phyloP scores from a whole-genome alignment of 2,113 vertebrate species.

The Bucco capensis region DNA sequence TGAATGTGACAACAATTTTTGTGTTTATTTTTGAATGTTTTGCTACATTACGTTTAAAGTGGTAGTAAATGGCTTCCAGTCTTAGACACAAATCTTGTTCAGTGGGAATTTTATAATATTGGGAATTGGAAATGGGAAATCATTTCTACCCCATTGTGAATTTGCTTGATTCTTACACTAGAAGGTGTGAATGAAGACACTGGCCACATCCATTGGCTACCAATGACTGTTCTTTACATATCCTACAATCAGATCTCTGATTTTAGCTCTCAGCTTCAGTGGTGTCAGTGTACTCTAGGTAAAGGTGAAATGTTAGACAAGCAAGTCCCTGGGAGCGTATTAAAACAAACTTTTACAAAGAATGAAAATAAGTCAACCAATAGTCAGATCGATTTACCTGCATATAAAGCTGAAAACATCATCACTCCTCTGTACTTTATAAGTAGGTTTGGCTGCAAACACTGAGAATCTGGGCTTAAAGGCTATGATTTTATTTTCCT shows the following conservation, averaged over 20 bases:
- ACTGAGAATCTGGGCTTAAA: not conserved
- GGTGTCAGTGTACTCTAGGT: not conserved
- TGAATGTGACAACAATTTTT: not conserved
- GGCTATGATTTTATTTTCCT: not conserved
- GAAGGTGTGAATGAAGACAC: not conserved
- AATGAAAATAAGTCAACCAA: not conserved
- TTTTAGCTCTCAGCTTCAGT: not conserved
- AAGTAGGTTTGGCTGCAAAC: not conserved
- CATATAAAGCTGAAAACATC: not conserved
- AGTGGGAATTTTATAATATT: not conserved
- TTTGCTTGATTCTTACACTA: not conserved
- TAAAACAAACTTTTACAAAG: not conserved
- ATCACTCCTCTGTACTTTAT: not conserved
- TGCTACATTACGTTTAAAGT: not conserved
- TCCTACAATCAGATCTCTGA: not conserved
- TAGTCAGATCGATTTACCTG: not conserved
- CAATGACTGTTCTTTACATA: not conserved
- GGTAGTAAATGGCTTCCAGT: not conserved
- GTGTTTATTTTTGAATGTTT: not conserved
- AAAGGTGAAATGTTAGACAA: not conserved
- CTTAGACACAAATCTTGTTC: not conserved
- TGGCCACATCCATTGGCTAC: not conserved
- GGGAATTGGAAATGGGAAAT: not conserved
- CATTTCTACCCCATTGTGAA: not conserved
- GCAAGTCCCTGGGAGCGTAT: not conserved